Evolutionary conservation across 2,888 invertebrate genomes (phyloP), one percentile per base, ranked within the genome.

Genomic region (Apocheima hispidaria): DNA sequence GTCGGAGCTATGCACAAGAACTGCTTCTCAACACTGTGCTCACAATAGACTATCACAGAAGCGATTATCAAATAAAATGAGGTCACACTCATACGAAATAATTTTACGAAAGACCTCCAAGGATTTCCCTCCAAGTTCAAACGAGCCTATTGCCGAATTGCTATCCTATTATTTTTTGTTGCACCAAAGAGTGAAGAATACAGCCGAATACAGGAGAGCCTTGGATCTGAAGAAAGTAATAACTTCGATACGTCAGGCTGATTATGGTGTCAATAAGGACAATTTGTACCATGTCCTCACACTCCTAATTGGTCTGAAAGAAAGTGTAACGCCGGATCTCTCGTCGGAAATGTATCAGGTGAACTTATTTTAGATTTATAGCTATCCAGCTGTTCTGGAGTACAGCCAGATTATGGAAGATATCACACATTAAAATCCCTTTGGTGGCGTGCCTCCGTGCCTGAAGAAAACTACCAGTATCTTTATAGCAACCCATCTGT

Each of bases 21-120:
- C 84, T 30, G 87, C 90, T 18, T 71, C 78, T 30, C 85, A 84
- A 65, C 86, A 87, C 66, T 79, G 80, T 61, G 65, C 65, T 33
- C 81, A 84, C 23, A 87, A 74, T 53, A 81, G 77, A 65, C 68
- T 87, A 63, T 83, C 89, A 35, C 85, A 83, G 54, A 89, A 81
- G 60, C 66, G 70, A 12, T 74, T 90, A 5, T 71, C 78, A 16
- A 71, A 75, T 4, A 87, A 87, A 78, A 87, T 92, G 88, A 81
- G 91, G 59, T 85, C 91, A 3, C 74, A 79, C 54, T 81, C 88
- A 0, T 93, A 87, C 60, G 92, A 91, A 72, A 85, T 93, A 20
- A 86, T 93, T 63, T 73, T 93, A 33, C 90, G 87, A 67, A 91
- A 88, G 70, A 79, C 86, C 9, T 48, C 72, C 1, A 73, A 79